Percentiles rank a stretch among this genome's conserved stretches.
phyloP scores from a whole-genome alignment of 2,888 invertebrate species.

The Ligdia adustata region DNA sequence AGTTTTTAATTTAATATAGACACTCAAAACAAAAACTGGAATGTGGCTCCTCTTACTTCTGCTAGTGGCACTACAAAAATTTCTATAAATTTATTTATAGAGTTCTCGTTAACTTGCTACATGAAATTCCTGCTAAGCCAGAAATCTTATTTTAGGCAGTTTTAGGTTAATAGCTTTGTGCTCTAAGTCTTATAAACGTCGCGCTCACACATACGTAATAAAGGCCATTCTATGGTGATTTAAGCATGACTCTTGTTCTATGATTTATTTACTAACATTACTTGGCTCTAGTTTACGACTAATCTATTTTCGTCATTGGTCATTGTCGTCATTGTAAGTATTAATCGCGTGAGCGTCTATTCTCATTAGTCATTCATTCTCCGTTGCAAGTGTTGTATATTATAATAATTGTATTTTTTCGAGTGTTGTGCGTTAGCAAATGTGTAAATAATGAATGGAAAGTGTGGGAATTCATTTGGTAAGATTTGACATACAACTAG shows the following conservation, averaged over 20 bases:
- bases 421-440: background rate
- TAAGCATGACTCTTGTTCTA: background rate
- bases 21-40: too few relatives aligned
- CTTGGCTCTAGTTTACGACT: slow-evolving; percentile 25
- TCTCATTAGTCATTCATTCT: slow-evolving; percentile 15
- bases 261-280: slow-evolving; percentile 15
- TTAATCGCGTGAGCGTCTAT: slow-evolving; percentile 3
- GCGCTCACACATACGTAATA: background rate
- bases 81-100: too few relatives aligned
- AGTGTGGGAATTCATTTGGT: background rate
- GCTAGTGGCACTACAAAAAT: too few relatives aligned
- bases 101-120: too few relatives aligned
- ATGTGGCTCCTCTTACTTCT: too few relatives aligned
- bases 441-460: slow-evolving; percentile 3
- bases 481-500: background rate
- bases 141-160: too few relatives aligned
- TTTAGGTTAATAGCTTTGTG: too few relatives aligned
- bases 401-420: background rate
- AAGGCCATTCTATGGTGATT: background rate
- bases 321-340: background rate
- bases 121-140: too few relatives aligned
- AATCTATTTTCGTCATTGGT: slow-evolving; percentile 30
- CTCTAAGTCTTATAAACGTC: background rate
- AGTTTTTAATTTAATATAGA: too few relatives aligned
- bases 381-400: background rate